A percentile compares a stretch with the other conserved stretches of the same genome.
phyloP scores from a whole-genome alignment of 2,888 invertebrate species.

The Subacronicta megacephala region DNA sequence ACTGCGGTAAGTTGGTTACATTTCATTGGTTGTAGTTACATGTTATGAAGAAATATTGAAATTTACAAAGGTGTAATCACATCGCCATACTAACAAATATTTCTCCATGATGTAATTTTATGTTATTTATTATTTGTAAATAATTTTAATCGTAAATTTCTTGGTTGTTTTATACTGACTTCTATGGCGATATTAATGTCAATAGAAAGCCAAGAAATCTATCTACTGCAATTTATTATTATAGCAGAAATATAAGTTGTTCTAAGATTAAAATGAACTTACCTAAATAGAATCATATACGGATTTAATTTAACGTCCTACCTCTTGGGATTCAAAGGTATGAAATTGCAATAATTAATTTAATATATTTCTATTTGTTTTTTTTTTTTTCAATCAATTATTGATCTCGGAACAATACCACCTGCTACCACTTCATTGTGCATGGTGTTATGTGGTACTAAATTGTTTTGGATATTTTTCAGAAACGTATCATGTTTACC shows the following conservation, averaged over 20 bases:
- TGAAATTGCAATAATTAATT: constrained; percentile 6
- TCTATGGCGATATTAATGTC: constrained; percentile 21
- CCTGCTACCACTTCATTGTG: constrained; percentile 62
- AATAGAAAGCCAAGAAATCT: constrained; percentile 48
- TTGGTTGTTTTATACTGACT: constrained; percentile 58
- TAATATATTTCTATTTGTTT: neutral
- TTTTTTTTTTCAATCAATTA: neutral
- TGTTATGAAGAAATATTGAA: constrained; percentile 87
- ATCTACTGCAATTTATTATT: constrained; percentile 31
- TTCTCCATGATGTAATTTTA: constrained; percentile 82
- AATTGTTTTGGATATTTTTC: constrained; percentile 61
- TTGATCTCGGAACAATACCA: constrained; percentile 63
- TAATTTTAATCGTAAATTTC: constrained; percentile 62
- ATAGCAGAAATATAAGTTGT: constrained; percentile 53
- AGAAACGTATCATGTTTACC: constrained; percentile 54
- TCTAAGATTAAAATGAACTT: constrained; percentile 56
- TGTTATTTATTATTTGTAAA: constrained; percentile 57
- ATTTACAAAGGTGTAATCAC: constrained; percentile 1
- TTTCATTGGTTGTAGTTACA: constrained; percentile 58
- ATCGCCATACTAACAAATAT: constrained; percentile 67
- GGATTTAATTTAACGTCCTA: constrained; percentile 7
- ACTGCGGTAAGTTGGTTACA: constrained; percentile 87
- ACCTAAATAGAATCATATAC: neutral
- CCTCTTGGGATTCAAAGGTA: constrained; percentile 13
- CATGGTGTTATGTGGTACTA: constrained; percentile 88